Conservation (phyloP, 2,888 invertebrate genomes). For the Sicus ferrugineus region DNA sequence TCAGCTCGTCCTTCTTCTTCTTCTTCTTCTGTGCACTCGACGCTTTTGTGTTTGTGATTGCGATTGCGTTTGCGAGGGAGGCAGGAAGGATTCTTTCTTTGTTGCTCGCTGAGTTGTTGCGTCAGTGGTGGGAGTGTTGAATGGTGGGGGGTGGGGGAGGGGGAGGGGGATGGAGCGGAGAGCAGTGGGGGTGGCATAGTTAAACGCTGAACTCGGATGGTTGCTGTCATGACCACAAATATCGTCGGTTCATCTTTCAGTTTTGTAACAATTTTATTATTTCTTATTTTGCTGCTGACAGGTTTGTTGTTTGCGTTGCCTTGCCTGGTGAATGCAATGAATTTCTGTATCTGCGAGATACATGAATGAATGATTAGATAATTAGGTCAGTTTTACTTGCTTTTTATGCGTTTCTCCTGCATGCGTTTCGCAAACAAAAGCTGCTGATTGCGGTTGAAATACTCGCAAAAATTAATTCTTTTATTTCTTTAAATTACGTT, state of each 20-base stretch:
- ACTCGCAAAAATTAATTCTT: no score
- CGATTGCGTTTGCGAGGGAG: no score
- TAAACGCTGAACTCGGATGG: neutral
- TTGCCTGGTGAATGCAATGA: conserved; percentile 2
- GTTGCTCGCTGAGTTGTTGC: no score
- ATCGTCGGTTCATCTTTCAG: conserved; percentile 3
- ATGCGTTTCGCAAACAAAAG: neutral
- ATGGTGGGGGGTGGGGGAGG: neutral
- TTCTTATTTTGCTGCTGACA: conserved; percentile 20
- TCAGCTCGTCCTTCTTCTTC: neutral
- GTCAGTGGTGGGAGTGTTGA: neutral
- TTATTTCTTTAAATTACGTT: no score
- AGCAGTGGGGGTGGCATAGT: neutral
- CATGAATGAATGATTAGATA: conserved; percentile 20
- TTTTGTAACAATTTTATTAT: conserved; percentile 19
- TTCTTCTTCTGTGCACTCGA: neutral
- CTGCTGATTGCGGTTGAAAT: neutral
- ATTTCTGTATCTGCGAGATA: neutral
- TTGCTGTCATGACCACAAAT: conserved; percentile 36
- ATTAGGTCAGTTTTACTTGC: conserved; percentile 32
- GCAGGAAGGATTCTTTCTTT: no score
- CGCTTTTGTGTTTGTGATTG: no score
- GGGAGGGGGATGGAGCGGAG: neutral
- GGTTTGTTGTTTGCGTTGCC: conserved; percentile 13
- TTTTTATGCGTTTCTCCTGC: neutral